Conservation (phyloP, 2,888 invertebrate genomes). For the Camptogramma bilineatum region DNA sequence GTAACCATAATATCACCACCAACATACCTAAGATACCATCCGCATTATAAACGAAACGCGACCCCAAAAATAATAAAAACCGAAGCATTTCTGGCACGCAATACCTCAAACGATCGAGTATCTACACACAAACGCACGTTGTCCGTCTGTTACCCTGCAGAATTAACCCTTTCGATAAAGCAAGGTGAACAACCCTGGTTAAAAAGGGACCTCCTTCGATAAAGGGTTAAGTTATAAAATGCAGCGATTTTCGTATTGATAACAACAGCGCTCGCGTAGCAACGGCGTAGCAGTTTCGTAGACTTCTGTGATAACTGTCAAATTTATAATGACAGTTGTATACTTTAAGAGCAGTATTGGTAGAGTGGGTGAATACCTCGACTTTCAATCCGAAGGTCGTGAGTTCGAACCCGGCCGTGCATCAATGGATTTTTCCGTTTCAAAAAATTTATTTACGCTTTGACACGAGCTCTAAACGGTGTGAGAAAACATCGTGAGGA, state of each 20-base stretch:
- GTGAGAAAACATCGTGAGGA: too few species aligned
- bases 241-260: slow-evolving; percentile 46
- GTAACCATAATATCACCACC: not conserved
- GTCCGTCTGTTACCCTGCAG: slow-evolving; percentile 75
- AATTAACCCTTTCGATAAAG: slow-evolving; percentile 81
- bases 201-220: slow-evolving; percentile 70
- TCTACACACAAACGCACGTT: slow-evolving; percentile 58
- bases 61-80: slow-evolving; percentile 69
- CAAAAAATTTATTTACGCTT: too few species aligned
- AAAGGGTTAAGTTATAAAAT: slow-evolving; percentile 46
- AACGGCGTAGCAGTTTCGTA: not conserved
- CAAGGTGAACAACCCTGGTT: slow-evolving; percentile 82
- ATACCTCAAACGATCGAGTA: slow-evolving; percentile 60
- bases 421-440: too few species aligned
- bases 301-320: not conserved
- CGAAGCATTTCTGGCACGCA: slow-evolving; percentile 70
- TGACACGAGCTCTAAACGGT: too few species aligned
- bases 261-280: not conserved
- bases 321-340: not conserved
- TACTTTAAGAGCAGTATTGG: too few species aligned
- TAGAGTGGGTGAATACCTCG: too few species aligned
- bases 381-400: too few species aligned
- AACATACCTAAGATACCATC: slow-evolving; percentile 28
- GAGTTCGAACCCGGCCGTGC: too few species aligned
- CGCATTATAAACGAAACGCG: slow-evolving; percentile 58